Conservation (phyloP, 92 coral and sea anemone species). For the Zoanthus solanderi region DNA sequence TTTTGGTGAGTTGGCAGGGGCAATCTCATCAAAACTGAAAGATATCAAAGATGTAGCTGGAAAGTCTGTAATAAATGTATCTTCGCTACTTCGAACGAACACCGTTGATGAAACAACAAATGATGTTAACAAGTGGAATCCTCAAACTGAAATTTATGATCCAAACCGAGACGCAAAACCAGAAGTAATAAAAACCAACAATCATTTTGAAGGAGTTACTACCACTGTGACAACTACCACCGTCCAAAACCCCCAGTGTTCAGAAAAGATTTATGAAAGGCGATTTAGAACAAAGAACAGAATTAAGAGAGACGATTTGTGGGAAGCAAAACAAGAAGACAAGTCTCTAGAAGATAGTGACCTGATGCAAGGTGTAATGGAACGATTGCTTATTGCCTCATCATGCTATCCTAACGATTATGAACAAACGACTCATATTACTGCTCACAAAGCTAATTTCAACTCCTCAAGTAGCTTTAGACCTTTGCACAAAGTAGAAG, state of each 20-base stretch:
- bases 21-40: constrained; percentile 76
- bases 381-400: neutral
- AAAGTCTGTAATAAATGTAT: constrained; percentile 77
- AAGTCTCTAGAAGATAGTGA: neutral
- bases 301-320: neutral
- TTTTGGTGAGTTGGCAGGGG: constrained; percentile 76
- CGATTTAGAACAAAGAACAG: neutral
- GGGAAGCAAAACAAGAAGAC: neutral
- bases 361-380: neutral
- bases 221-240: neutral
- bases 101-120: constrained; percentile 22
- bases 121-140: neutral
- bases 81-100: constrained; percentile 59
- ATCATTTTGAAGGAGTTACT: neutral
- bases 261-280: neutral
- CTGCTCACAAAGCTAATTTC: neutral
- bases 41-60: constrained; percentile 66
- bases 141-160: neutral
- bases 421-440: neutral
- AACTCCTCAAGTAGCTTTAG: neutral
- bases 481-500: neutral
- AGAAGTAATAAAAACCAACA: neutral
- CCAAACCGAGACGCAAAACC: neutral
- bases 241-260: neutral
- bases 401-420: neutral